Percentiles rank a stretch among this genome's conserved stretches.
phyloP scores from a whole-genome alignment of 2,113 vertebrate species.

The Burhinus oedicnemus region DNA sequence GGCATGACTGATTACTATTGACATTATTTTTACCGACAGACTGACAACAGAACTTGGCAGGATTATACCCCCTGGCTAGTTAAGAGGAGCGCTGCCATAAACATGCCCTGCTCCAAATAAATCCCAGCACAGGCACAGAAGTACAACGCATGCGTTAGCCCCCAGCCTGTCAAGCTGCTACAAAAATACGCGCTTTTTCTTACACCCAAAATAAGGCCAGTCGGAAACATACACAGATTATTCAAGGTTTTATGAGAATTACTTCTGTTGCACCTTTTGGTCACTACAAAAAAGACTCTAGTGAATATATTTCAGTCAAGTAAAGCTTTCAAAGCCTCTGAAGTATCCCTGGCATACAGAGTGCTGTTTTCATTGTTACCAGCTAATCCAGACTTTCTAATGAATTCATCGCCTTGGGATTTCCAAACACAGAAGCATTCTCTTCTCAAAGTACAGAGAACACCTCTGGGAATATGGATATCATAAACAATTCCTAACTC shows the following conservation, averaged over 20 bases:
- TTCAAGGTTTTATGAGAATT: background rate
- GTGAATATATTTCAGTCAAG: background rate
- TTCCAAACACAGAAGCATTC: background rate
- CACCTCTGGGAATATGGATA: background rate
- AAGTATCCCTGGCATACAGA: background rate
- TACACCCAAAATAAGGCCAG: background rate
- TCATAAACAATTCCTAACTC: background rate
- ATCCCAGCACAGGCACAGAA: background rate
- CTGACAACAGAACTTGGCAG: constrained; percentile 25
- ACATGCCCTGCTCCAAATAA: constrained; percentile 3
- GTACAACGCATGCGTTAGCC: background rate
- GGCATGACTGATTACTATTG: constrained; percentile 3
- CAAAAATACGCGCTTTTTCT: background rate
- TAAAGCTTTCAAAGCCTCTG: background rate
- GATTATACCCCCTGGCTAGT: constrained; percentile 4
- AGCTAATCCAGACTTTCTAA: background rate
- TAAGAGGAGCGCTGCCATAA: background rate
- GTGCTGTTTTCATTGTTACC: background rate
- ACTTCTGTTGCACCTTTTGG: background rate
- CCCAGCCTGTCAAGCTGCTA: background rate
- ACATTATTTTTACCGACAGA: background rate
- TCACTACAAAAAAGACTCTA: background rate
- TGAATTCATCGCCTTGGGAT: background rate
- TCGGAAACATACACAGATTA: background rate
- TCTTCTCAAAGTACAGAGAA: background rate